Evolutionary conservation across 2,888 invertebrate species (phyloP).

Genomic region (Teleiodes luculella): DNA sequence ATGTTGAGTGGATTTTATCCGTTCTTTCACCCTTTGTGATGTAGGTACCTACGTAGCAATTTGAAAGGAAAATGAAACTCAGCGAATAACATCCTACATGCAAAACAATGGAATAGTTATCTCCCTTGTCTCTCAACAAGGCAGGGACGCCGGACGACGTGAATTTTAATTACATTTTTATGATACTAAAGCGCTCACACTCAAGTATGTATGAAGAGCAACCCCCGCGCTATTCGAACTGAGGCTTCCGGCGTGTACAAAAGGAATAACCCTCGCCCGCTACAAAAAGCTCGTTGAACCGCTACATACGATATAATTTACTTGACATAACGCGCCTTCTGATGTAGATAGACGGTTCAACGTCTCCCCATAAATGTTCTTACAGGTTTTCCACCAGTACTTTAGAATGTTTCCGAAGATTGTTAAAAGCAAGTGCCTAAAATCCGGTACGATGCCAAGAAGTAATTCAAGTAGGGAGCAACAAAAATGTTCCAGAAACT

Average conservation of each 20-base stretch:
- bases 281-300: constrained; percentile 45
- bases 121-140: constrained; percentile 42
- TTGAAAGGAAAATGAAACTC: constrained; percentile 36
- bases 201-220: constrained; percentile 66
- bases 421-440: constrained; percentile 2
- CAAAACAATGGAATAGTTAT: constrained; percentile 61
- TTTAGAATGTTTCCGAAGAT: neutral
- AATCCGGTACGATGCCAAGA: constrained; percentile 7
- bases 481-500: constrained; percentile 2
- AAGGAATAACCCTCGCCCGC: constrained; percentile 55
- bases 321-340: constrained; percentile 10
- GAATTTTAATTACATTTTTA: constrained; percentile 76
- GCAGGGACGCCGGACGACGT: constrained; percentile 50
- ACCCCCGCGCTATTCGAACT: constrained; percentile 50
- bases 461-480: constrained; percentile 2
- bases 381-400: neutral
- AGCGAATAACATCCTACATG: constrained; percentile 32
- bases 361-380: constrained; percentile 1
- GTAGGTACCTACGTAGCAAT: constrained; percentile 25
- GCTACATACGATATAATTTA: constrained; percentile 11
- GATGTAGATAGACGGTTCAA: constrained; percentile 12
- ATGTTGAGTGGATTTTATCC: constrained; percentile 6
- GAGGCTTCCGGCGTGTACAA: constrained; percentile 59
- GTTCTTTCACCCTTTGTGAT: constrained; percentile 21
- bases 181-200: constrained; percentile 61